Base-by-base conservation (phyloP, 2,113 vertebrate species). In the Acrocephalus kingi region DNA sequence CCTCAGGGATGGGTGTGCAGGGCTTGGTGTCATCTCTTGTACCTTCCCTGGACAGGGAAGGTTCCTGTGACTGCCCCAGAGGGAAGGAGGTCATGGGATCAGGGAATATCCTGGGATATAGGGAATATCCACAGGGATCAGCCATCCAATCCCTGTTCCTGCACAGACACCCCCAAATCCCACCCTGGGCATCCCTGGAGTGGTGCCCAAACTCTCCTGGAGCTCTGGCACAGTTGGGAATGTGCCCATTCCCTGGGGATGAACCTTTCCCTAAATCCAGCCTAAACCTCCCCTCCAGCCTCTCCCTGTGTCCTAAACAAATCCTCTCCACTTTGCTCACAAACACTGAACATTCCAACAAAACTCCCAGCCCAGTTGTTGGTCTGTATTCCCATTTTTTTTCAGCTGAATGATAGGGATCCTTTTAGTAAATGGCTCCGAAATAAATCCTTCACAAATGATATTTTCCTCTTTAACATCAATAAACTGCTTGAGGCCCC, bases 181-280 rank as follows among this genome's bases (percentile, higher is more conserved):
- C 86, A 15, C 21, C 51, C 58, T 43, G 67, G 2, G 3, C 48
- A 63, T 1, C 25, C 75, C 35, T 41, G 39, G 27, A 33, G 45
- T 0, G 2, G 2, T 59, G 9, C 2, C 84, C 84, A 7, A 87
- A 7, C 2, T 0, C 56, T 24, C 28, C 46, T 71, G 64, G 56
- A 48, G 66, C 64, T 78, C 28, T 62, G 48, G 58, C 41, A 84
- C 33, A 6, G 21, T 10, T 35, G 31, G 56, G 56, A 9, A 13
- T 15, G 12, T n/a, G 28, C 14, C 51, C 83, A 51, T 66, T 75
- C 64, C 63, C 55, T 69, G 73, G 27, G 3, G 30, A 58, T 1
- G 31, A 51, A 7, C 48, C 48, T 48, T n/a, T 30, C 21, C 33
- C 66, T 41, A 10, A 11, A 2, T 46, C 49, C 74, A 62, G 1